A percentile compares a stretch with the other conserved stretches of the same genome.
Evolutionary conservation across 2,113 vertebrate genomes (phyloP).

Genomic region (Ptilorrhoa leucosticta): DNA sequence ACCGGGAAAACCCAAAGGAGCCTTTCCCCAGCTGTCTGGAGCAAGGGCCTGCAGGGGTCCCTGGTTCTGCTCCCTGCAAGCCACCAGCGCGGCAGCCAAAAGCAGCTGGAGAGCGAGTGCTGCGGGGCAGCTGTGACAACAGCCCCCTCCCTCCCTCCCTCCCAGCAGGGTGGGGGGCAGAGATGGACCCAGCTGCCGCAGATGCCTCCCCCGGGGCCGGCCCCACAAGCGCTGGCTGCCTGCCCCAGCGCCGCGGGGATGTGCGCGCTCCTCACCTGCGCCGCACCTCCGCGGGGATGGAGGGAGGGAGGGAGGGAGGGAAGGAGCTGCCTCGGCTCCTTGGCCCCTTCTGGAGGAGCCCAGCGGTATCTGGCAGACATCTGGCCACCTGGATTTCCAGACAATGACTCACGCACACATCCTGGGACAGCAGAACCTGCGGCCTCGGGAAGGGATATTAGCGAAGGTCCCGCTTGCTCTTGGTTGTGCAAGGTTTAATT

Average conservation of each 20-base stretch:
- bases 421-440: slow-evolving; percentile 19
- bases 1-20: background rate
- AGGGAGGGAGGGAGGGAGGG: rapidly evolving
- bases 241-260: background rate
- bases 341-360: background rate
- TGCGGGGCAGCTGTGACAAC: background rate
- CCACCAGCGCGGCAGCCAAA: background rate
- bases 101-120: background rate
- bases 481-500: background rate
- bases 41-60: background rate
- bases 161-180: background rate
- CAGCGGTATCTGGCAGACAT: background rate
- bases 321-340: rapidly evolving
- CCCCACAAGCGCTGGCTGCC: background rate
- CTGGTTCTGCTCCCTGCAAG: background rate
- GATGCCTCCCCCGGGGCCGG: background rate
- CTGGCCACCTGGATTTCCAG: slow-evolving; percentile 56
- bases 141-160: background rate
- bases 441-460: background rate
- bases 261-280: background rate
- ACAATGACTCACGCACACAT: slow-evolving; percentile 33
- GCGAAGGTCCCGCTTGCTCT: background rate
- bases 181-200: slow-evolving; percentile 3
- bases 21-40: background rate
- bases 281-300: rapidly evolving